These are phyloP conservation scores for Drosophila fuyamai DNA, from an alignment of 1,140 invertebrate genomes.

Conservation along the genomic window DNA sequence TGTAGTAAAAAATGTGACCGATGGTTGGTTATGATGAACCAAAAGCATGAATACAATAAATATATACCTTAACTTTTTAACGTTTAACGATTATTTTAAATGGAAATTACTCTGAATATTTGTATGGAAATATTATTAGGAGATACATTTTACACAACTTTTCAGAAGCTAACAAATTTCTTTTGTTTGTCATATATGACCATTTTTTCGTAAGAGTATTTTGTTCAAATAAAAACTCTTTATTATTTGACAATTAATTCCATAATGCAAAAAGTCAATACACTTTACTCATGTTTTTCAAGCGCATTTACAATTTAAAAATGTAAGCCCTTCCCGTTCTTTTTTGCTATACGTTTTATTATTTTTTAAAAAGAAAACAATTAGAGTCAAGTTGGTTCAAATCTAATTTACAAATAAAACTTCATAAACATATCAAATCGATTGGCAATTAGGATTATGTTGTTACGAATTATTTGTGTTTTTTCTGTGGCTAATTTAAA, in stretches of 20 bases:
- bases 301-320: conserved; percentile 1
- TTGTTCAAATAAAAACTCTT: conserved; percentile 10
- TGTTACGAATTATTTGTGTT: conserved; percentile 19
- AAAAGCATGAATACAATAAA: neutral
- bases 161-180: neutral
- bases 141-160: neutral
- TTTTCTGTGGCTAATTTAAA: conserved; percentile 32
- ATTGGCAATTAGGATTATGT: conserved; percentile 30
- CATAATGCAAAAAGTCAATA: conserved; percentile 7
- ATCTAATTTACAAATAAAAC: conserved; percentile 20
- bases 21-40: neutral
- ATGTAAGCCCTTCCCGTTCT: conserved; percentile 8
- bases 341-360: neutral
- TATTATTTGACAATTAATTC: conserved; percentile 33
- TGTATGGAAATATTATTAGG: neutral
- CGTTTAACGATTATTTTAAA: neutral
- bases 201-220: conserved; percentile 18
- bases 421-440: neutral
- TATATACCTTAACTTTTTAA: neutral
- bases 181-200: neutral
- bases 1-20: conserved; percentile 2
- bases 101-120: neutral
- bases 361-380: neutral
- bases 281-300: neutral
- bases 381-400: neutral